Evolutionary conservation across 2,113 vertebrate genomes (phyloP).

Genomic region (Baryphthengus martii): DNA sequence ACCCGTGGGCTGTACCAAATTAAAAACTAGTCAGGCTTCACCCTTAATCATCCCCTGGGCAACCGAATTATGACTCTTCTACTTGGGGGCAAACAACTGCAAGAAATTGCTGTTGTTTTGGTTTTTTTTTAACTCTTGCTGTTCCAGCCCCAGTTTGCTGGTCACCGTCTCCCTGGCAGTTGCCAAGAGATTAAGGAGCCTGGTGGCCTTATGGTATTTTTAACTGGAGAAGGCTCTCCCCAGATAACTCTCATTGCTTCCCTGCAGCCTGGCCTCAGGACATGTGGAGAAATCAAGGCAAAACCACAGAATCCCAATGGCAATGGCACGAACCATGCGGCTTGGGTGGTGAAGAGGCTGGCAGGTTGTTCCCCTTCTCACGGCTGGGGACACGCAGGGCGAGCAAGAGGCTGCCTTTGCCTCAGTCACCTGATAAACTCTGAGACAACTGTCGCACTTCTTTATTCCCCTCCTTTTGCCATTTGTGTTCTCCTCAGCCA

Average conservation of each 20-base stretch:
- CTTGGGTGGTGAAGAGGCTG: not conserved
- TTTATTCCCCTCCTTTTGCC: not conserved
- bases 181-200: not conserved
- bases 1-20: not conserved
- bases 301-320: not conserved
- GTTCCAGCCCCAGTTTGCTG: not conserved
- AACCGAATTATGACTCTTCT: not conserved
- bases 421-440: not conserved
- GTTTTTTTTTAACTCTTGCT: not conserved
- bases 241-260: not conserved
- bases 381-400: not conserved
- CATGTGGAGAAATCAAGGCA: rapidly evolving
- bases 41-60: not conserved
- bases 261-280: not conserved
- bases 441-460: not conserved
- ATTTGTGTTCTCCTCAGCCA: not conserved
- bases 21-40: not conserved
- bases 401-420: not conserved
- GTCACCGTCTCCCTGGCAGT: rapidly evolving
- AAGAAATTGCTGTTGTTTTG: not conserved
- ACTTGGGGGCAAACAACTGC: not conserved
- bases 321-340: rapidly evolving
- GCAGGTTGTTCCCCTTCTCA: rapidly evolving
- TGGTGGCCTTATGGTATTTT: not conserved
- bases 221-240: not conserved